Conservation (phyloP, 2,888 invertebrate genomes). For the Xestia rhomboidea region DNA sequence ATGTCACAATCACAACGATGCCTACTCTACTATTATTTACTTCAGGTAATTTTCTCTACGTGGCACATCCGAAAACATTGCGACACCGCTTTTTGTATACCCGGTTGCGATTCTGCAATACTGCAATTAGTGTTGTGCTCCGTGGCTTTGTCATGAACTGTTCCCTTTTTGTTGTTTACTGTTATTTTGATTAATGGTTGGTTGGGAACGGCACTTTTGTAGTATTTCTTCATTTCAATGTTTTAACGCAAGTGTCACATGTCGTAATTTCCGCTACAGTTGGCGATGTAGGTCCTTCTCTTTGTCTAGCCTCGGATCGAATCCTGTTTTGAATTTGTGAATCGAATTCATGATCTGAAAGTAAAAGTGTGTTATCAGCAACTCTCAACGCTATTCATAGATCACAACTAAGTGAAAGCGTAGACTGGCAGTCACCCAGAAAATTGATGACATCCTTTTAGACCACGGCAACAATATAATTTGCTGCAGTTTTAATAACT, state of each 20-base stretch:
- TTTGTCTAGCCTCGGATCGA: neutral
- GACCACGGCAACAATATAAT: neutral
- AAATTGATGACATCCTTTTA: conserved; percentile 20
- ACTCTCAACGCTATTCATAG: conserved; percentile 14
- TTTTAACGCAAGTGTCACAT: neutral
- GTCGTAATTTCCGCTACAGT: conserved; percentile 1
- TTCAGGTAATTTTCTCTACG: conserved; percentile 72
- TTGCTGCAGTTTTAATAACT: conserved; percentile 29
- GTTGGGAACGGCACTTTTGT: neutral
- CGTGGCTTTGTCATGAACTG: conserved; percentile 40
- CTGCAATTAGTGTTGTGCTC: conserved; percentile 54
- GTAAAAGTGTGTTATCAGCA: conserved; percentile 18
- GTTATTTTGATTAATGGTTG: conserved; percentile 47
- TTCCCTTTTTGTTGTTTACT: conserved; percentile 37
- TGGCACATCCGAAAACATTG: conserved; percentile 76
- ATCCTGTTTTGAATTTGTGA: conserved; percentile 2
- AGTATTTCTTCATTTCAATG: conserved; percentile 35
- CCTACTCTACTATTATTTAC: conserved; percentile 68
- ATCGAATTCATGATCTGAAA: conserved; percentile 18
- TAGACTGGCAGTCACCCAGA: conserved; percentile 2
- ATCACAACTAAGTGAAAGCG: conserved; percentile 35
- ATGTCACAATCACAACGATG: conserved; percentile 74
- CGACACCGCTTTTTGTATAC: conserved; percentile 61
- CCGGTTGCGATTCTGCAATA: conserved; percentile 48
- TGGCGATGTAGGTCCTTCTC: neutral